A percentile compares a stretch with the other conserved stretches of the same genome.
Evolutionary conservation across 92 coral and sea anemone genomes (phyloP).

Genomic region (Plumapathes pennacea): DNA sequence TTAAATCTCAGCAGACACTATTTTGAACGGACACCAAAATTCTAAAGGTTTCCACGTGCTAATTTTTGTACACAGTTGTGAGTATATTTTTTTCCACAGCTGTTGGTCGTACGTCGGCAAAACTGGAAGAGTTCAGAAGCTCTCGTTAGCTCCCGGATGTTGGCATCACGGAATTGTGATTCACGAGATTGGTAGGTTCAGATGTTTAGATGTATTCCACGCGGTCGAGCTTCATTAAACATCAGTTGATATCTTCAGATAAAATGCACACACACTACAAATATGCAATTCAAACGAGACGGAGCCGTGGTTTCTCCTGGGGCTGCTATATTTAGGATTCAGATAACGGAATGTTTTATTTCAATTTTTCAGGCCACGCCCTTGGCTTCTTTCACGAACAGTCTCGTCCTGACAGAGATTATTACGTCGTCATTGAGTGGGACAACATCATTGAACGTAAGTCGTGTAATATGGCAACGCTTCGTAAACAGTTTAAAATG

Average conservation of each 20-base stretch:
- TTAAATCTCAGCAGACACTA: too few species aligned
- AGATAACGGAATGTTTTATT: too few species aligned
- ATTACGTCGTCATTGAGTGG: conserved; percentile 1
- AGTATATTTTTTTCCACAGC: background rate
- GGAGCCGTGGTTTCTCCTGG: too few species aligned
- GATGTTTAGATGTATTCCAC: background rate
- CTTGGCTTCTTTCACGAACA: conserved; percentile 20
- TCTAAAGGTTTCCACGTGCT: too few species aligned
- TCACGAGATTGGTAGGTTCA: conserved; percentile 29
- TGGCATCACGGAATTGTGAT: conserved; percentile 29
- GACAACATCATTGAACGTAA: conserved; percentile 1
- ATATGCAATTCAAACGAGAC: too few species aligned
- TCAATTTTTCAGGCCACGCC: conserved; percentile 1
- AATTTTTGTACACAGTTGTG: too few species aligned
- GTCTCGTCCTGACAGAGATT: conserved; percentile 5
- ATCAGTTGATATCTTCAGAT: background rate
- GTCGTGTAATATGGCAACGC: background rate
- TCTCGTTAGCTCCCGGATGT: conserved; percentile 39
- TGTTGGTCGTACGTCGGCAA: conserved; percentile 42
- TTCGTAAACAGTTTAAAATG: background rate
- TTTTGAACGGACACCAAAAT: too few species aligned
- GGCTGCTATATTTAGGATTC: too few species aligned
- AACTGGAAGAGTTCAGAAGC: conserved; percentile 17
- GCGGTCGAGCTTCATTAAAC: background rate
- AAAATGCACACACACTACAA: background rate